Evolutionary conservation across 2,888 invertebrate genomes (phyloP).

Genomic region (Hirtodrosophila trivittata): DNA sequence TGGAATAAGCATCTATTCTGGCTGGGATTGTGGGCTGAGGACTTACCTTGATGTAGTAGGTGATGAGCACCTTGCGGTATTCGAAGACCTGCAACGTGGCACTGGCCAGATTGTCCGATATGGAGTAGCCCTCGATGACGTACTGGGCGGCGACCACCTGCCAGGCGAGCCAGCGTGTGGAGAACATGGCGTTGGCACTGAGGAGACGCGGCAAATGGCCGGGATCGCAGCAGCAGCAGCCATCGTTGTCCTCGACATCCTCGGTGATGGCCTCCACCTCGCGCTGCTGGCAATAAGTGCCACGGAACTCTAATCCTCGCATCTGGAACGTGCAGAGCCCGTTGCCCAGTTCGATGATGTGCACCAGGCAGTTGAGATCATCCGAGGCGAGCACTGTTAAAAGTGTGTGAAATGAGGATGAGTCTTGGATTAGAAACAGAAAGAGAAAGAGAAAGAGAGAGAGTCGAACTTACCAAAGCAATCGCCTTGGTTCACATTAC

Average conservation of each 20-base stretch:
- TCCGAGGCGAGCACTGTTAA: constrained; percentile 97
- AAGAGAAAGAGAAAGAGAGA: no score
- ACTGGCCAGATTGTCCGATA: constrained; percentile 98
- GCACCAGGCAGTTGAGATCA: constrained; percentile 98
- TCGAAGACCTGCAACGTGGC: constrained; percentile 99
- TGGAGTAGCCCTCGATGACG: constrained; percentile 98
- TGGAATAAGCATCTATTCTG: background rate
- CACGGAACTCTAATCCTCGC: constrained; percentile 97
- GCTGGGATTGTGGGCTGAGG: background rate
- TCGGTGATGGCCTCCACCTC: constrained; percentile 98
- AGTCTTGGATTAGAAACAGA: no score
- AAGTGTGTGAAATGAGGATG: no score
- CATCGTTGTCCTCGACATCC: constrained; percentile 97
- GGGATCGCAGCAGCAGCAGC: constrained; percentile 96
- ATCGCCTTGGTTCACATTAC: constrained; percentile 97
- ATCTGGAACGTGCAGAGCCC: constrained; percentile 99
- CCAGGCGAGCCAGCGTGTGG: constrained; percentile 99
- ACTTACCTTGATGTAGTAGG: constrained; percentile 97
- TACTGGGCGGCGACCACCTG: constrained; percentile 98
- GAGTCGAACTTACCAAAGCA: constrained; percentile 88
- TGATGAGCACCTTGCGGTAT: constrained; percentile 97
- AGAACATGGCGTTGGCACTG: constrained; percentile 98
- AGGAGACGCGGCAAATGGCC: constrained; percentile 94
- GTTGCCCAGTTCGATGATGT: constrained; percentile 98
- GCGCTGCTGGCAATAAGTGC: constrained; percentile 99